Percentiles rank a stretch among this genome's conserved stretches.
Conservation (phyloP, 2,888 invertebrate species). For the Drosophila trichaetosa region DNA sequence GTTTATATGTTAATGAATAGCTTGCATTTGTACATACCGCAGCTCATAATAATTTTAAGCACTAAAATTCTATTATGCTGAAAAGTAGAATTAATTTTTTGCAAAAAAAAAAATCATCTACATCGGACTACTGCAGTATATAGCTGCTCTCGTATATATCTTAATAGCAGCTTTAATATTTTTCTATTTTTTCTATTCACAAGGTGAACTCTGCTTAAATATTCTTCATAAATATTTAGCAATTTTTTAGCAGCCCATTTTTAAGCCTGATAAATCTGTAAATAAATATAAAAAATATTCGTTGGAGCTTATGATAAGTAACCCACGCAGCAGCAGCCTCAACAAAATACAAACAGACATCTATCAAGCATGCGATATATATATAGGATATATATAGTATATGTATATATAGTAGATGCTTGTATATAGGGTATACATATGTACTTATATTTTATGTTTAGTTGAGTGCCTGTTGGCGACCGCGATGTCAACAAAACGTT, state of each 20-base stretch:
- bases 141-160: neutral
- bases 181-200: neutral
- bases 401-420: neutral
- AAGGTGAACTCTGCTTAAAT: neutral
- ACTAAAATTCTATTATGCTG: neutral
- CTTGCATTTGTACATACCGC: neutral
- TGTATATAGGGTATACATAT: neutral
- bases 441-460: conserved; percentile 34
- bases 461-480: conserved; percentile 42
- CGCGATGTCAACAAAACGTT: conserved; percentile 73
- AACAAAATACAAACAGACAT: neutral
- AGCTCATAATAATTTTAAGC: neutral
- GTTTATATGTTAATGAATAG: neutral
- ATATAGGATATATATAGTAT: neutral
- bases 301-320: conserved; percentile 29
- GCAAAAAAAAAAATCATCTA: neutral
- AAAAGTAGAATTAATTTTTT: neutral
- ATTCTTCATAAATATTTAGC: neutral
- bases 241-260: neutral
- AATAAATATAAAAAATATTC: conserved; percentile 2
- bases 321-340: conserved; percentile 5
- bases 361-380: neutral
- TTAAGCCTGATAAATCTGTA: neutral
- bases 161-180: neutral
- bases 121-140: neutral